A percentile compares a stretch with the other conserved stretches of the same genome.
Conservation (phyloP, 2,888 invertebrate genomes). For the Dimorphilus gyrociliatus region DNA sequence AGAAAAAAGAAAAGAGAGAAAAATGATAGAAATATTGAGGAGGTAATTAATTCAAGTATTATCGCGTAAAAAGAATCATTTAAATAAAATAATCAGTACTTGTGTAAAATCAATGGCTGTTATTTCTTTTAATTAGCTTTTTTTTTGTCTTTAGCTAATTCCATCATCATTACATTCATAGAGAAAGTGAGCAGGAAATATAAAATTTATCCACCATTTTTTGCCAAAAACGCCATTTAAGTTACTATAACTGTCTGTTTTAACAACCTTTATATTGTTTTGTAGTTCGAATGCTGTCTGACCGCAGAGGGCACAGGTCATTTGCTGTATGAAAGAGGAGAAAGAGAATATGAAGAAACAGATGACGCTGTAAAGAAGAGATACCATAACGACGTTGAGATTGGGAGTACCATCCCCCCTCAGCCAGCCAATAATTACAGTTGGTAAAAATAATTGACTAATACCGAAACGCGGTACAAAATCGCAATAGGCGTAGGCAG, state of each 20-base stretch:
- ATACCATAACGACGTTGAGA: constrained; percentile 10
- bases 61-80: too few relatives aligned
- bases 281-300: constrained; percentile 22
- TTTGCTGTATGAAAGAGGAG: constrained; percentile 15
- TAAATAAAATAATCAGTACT: too few relatives aligned
- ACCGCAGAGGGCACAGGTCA: constrained; percentile 13
- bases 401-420: constrained; percentile 12
- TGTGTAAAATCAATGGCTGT: too few relatives aligned
- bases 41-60: too few relatives aligned
- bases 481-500: not conserved
- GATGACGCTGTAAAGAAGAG: constrained; percentile 16
- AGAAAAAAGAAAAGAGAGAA: too few relatives aligned
- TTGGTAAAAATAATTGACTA: constrained; percentile 13
- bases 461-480: not conserved
- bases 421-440: constrained; percentile 14
- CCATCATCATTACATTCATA: constrained; percentile 19
- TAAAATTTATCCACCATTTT: constrained; percentile 19
- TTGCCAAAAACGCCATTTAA: constrained; percentile 19
- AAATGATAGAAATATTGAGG: too few relatives aligned
- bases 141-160: too few relatives aligned
- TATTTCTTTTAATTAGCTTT: too few relatives aligned
- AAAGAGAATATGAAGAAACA: constrained; percentile 15
- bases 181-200: constrained; percentile 19
- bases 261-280: constrained; percentile 15
- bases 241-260: constrained; percentile 13